phyloP scores from a whole-genome alignment of 30 jellyfish, hydroid and myxozoan species.

The Aurelia aurita complex sp. Pacific region DNA sequence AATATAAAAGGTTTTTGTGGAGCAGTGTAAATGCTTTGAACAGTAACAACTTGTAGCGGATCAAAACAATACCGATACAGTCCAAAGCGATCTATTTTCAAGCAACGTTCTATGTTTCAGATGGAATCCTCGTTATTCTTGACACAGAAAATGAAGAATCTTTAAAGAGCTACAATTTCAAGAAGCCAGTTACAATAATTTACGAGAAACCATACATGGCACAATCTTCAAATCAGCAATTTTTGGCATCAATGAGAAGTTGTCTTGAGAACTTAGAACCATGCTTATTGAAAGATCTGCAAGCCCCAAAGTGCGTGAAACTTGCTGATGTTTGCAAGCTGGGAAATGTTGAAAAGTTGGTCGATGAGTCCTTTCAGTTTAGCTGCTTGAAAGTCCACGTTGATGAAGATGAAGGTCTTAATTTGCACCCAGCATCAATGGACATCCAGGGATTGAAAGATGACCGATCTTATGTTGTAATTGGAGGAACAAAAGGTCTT shows the following conservation, averaged over 20 bases:
- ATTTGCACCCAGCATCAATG: constrained; percentile 22
- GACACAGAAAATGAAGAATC: not conserved
- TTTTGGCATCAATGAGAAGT: too few relatives aligned
- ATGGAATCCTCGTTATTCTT: constrained; percentile 18
- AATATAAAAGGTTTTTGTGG: too few relatives aligned
- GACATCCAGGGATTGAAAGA: constrained; percentile 49
- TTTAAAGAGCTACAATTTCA: not conserved
- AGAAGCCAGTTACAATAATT: too few relatives aligned
- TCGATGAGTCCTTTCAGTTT: not conserved
- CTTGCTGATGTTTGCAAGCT: too few relatives aligned
- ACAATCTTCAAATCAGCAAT: not conserved
- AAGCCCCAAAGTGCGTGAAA: too few relatives aligned
- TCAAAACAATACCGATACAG: too few relatives aligned
- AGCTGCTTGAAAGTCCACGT: not conserved
- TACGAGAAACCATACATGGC: too few relatives aligned
- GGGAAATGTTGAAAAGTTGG: too few relatives aligned
- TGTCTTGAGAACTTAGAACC: too few relatives aligned
- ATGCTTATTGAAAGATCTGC: not conserved
- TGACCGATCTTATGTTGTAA: constrained; percentile 47
- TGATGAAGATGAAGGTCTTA: not conserved
- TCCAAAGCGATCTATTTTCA: too few relatives aligned
- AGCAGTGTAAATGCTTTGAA: too few relatives aligned
- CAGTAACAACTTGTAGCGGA: too few relatives aligned
- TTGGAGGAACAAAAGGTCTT: constrained; percentile 60
- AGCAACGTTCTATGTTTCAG: not conserved